These are phyloP conservation scores for Orbicella faveolata DNA, from an alignment of 64 coral and sea anemone genomes.

Conservation along the genomic window DNA sequence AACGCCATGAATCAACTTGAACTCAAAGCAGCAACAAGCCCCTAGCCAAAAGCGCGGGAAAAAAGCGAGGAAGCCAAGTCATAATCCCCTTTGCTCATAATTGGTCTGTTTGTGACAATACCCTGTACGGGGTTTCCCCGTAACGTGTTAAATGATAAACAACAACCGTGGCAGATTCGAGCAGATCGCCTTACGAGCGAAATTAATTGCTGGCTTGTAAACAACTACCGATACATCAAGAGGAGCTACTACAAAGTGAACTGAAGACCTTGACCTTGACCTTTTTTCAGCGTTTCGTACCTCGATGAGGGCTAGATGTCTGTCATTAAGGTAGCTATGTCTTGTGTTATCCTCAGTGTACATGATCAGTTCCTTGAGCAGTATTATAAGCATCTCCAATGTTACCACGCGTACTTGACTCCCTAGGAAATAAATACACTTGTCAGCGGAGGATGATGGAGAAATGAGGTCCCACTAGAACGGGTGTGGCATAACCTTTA, in stretches of 20 bases:
- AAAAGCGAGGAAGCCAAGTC: background rate
- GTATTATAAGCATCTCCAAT: constrained; percentile 84
- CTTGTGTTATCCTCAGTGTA: constrained; percentile 43
- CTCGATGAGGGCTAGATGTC: constrained; percentile 90
- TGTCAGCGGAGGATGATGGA: background rate
- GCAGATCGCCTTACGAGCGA: too few species aligned
- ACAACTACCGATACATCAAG: too few species aligned
- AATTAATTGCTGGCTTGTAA: too few species aligned
- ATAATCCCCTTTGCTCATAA: too few species aligned
- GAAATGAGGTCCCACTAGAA: background rate
- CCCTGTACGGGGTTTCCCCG: too few species aligned
- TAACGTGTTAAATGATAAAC: too few species aligned
- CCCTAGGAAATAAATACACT: constrained; percentile 49
- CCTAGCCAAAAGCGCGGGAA: background rate
- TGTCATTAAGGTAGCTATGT: constrained; percentile 59
- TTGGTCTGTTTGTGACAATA: too few species aligned
- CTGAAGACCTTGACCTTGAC: background rate
- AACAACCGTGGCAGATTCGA: too few species aligned
- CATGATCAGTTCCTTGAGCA: constrained; percentile 84
- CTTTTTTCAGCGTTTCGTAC: constrained; percentile 3
- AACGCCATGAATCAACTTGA: too few species aligned
- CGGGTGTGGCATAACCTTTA: too few species aligned
- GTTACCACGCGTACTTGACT: constrained; percentile 94
- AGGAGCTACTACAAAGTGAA: background rate
- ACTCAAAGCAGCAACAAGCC: background rate